Evolutionary conservation across 2,888 invertebrate genomes (phyloP).

Genomic region (Mechanitis mazaeus): DNA sequence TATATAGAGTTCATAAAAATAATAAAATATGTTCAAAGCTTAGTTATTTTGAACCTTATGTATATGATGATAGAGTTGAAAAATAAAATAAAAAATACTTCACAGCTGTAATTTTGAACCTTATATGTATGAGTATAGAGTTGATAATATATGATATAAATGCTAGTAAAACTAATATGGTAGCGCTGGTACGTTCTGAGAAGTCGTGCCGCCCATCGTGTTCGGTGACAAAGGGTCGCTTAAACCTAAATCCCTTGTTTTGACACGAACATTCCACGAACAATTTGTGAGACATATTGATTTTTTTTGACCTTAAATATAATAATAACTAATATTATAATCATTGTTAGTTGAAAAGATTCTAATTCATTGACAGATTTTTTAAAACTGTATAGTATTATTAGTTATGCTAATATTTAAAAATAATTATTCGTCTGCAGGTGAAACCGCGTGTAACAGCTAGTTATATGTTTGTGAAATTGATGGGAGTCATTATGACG

Average conservation of each 20-base stretch:
- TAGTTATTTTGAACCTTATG: conserved; percentile 51
- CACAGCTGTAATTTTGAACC: too few relatives aligned
- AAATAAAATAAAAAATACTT: too few relatives aligned
- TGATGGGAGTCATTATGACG: conserved; percentile 51
- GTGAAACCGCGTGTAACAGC: too few relatives aligned
- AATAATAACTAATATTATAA: conserved; percentile 6
- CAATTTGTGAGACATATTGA: conserved; percentile 9
- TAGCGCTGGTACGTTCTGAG: conserved; percentile 64
- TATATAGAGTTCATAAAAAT: too few relatives aligned
- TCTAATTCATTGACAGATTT: too few relatives aligned
- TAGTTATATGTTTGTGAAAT: too few relatives aligned
- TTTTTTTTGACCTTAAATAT: neutral
- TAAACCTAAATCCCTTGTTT: conserved; percentile 24
- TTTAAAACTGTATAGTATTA: too few relatives aligned
- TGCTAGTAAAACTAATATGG: conserved; percentile 63
- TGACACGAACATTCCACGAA: conserved; percentile 32
- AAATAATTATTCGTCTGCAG: too few relatives aligned
- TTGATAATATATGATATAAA: conserved; percentile 42
- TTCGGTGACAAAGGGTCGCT: conserved; percentile 20
- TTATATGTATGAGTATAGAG: conserved; percentile 34
- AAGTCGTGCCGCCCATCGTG: conserved; percentile 40
- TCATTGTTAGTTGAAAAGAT: conserved; percentile 33
- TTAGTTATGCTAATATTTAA: too few relatives aligned
- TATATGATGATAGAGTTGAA: conserved; percentile 12
- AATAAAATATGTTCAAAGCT: conserved; percentile 31